Evolutionary conservation across 2,888 invertebrate genomes (phyloP).

Genomic region (Synergus japonicus): DNA sequence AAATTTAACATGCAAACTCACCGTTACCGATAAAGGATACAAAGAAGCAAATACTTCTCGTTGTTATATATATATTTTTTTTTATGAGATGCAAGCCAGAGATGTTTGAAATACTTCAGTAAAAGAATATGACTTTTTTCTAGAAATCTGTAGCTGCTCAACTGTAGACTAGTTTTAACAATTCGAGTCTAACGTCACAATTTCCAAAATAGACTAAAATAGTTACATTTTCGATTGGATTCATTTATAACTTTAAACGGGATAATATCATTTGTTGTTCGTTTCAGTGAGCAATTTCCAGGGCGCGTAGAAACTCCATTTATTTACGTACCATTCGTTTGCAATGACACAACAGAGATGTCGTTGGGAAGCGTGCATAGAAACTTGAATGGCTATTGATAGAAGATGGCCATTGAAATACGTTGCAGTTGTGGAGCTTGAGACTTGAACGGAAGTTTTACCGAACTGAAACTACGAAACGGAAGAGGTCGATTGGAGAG

Average conservation of each 20-base stretch:
- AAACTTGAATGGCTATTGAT: constrained; percentile 36
- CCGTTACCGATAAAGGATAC: neutral
- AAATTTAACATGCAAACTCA: constrained; percentile 25
- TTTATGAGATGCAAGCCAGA: neutral
- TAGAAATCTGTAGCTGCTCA: no score
- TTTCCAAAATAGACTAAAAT: neutral
- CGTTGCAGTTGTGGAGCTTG: constrained; percentile 51
- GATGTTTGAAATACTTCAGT: neutral
- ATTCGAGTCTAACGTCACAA: neutral
- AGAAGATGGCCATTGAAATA: constrained; percentile 56
- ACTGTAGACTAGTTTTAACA: neutral
- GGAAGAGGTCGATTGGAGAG: constrained; percentile 42
- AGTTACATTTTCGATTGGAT: neutral
- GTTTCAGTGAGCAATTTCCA: constrained; percentile 14
- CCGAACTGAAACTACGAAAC: constrained; percentile 55
- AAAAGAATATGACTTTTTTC: neutral
- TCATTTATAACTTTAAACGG: constrained; percentile 1
- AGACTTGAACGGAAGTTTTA: constrained; percentile 57
- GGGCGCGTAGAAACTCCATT: constrained; percentile 27
- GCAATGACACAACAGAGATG: constrained; percentile 31
- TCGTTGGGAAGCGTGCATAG: constrained; percentile 2
- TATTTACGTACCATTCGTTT: constrained; percentile 27
- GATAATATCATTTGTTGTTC: constrained; percentile 1
- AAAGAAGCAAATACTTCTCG: neutral
- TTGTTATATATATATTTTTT: neutral